Evolutionary conservation across 2,888 invertebrate genomes (phyloP).

Genomic region (Hirtodrosophila confusa): DNA sequence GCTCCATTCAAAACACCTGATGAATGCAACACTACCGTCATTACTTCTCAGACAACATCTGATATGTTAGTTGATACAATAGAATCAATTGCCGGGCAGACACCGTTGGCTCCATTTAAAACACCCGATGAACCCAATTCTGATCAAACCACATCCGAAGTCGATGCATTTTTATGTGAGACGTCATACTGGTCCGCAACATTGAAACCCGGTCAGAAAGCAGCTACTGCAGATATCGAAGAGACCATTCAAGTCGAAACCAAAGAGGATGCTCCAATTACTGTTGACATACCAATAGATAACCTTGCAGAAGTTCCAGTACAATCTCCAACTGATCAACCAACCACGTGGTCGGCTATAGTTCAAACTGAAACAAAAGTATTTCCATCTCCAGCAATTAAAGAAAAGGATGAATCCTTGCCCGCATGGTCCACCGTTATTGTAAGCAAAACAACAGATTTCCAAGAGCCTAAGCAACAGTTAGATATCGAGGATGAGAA

Average conservation of each 20-base stretch:
- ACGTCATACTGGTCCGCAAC: conserved; percentile 81
- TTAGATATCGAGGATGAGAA: conserved; percentile 25
- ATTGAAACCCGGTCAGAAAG: conserved; percentile 58
- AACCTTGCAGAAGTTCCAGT: conserved; percentile 62
- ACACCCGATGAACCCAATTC: conserved; percentile 1
- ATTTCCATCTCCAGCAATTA: conserved; percentile 50
- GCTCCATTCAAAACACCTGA: conserved; percentile 26
- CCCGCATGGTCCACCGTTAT: conserved; percentile 74
- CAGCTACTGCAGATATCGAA: conserved; percentile 30
- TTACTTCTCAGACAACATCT: neutral
- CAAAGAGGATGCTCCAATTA: conserved; percentile 29
- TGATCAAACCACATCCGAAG: conserved; percentile 19
- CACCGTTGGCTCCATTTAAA: conserved; percentile 26
- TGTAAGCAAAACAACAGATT: conserved; percentile 75
- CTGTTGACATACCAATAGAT: conserved; percentile 43
- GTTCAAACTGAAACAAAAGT: conserved; percentile 76
- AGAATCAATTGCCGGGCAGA: neutral
- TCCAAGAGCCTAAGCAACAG: conserved; percentile 69
- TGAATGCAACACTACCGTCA: neutral
- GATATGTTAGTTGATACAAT: neutral
- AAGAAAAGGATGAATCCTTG: conserved; percentile 12
- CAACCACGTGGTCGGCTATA: conserved; percentile 81
- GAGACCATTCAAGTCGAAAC: conserved; percentile 17
- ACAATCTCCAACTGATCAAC: conserved; percentile 76
- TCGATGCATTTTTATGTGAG: conserved; percentile 65